Base-by-base conservation (phyloP, 1,140 invertebrate genomes). In the Achroia grisella region DNA sequence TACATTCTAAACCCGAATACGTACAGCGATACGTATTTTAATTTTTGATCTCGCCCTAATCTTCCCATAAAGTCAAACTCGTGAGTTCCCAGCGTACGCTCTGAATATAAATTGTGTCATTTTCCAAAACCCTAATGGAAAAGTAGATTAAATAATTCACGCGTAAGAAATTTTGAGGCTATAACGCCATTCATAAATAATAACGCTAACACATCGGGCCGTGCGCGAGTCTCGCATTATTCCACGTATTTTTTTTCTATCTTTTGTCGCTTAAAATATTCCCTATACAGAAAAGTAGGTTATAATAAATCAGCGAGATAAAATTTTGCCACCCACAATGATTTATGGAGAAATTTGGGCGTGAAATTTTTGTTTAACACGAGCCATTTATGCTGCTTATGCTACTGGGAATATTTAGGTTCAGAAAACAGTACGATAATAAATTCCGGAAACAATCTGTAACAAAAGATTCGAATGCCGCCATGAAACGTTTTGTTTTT, bases 21-120 rank as follows among this genome's bases (percentile, higher is more conserved):
- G 14, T 10, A 12, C n/a, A 0, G 4, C 12, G 52, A 35, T 40
- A 34, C 52, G 39, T 45, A 53, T 58, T 69, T 71, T 66, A 71
- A 71, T 66, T 77, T 73, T 70, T 71, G 63, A 70, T 73, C 61
- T 52, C 51, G 48, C 57, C 65, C 64, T 75, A 73, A 75, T 77
- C 62, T 72, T 63, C 44, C 43, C 59, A 74, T 76, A 74, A 78
- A 72, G 65, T 71, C 67, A 69, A 71, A 67, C 63, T 69, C 58
- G 61, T 48, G 71, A 56, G 42, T 66, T 53, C 47, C 48, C 42
- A 42, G 42, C 50, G 36, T 59, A 49, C 69, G 62, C 39, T 50
- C 60, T 72, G 78, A 80, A 82, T 82, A 80, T 73, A 82, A 78
- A 82, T 79, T 69, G 71, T 78, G 74, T 76, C 71, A 77, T 80